These are phyloP conservation scores for Odontophorus gujanensis DNA, from an alignment of 2,113 vertebrate species.

Conservation along the genomic window DNA sequence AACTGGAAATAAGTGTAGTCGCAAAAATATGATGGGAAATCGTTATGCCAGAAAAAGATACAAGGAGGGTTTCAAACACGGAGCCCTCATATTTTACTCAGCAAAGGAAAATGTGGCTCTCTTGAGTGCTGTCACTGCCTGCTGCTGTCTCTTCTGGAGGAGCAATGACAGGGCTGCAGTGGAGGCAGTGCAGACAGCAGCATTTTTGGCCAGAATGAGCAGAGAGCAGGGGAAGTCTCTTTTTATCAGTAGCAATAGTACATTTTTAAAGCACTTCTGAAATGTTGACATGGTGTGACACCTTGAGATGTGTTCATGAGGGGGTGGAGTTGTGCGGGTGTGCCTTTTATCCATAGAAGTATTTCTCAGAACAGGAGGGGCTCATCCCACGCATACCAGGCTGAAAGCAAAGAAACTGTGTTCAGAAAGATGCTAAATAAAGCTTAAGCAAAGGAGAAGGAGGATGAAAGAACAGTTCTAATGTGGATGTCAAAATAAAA, in stretches of 20 bases:
- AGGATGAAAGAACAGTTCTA: not conserved
- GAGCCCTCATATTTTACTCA: not conserved
- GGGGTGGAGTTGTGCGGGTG: not conserved
- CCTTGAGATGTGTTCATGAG: not conserved
- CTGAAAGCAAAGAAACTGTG: conserved; percentile 31
- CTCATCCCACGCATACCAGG: not conserved
- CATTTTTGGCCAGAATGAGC: not conserved
- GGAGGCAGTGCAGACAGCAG: not conserved
- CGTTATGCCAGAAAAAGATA: not conserved
- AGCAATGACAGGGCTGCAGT: accelerated
- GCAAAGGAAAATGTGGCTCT: not conserved
- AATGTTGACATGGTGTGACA: not conserved
- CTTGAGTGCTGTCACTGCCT: not conserved
- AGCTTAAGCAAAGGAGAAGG: conserved; percentile 22
- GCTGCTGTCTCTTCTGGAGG: not conserved
- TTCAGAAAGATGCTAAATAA: conserved; percentile 45
- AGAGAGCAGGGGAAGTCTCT: not conserved
- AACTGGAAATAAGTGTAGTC: not conserved
- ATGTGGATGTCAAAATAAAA: conserved; percentile 38
- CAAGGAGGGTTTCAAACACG: not conserved
- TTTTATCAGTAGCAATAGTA: not conserved
- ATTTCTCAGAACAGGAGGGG: not conserved
- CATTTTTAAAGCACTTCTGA: not conserved
- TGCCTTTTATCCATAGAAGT: not conserved
- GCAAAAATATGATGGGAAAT: not conserved